These are phyloP conservation scores for Polypedilum vanderplanki DNA, from an alignment of 1,140 invertebrate species.

Conservation along the genomic window DNA sequence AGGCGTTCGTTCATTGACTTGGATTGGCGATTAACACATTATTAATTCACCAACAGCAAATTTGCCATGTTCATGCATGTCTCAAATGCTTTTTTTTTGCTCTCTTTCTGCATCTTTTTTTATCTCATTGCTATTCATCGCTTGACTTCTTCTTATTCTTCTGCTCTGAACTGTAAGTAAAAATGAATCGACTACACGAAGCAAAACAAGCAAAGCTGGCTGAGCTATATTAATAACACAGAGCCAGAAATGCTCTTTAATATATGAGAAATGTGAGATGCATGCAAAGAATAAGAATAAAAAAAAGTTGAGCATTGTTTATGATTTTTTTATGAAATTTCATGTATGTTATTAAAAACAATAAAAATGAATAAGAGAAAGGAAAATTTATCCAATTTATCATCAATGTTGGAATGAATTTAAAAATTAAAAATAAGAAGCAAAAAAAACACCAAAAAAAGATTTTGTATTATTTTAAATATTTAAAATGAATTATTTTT, in stretches of 20 bases:
- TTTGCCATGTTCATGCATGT: constrained; percentile 17
- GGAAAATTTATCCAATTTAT: constrained; percentile 7
- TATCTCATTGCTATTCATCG: background rate
- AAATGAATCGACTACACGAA: background rate
- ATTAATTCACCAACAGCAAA: constrained; percentile 13
- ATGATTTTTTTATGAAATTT: background rate
- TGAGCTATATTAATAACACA: no score
- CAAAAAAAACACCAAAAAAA: no score
- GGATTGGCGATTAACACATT: background rate
- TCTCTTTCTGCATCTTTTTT: background rate
- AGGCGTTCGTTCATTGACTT: constrained; percentile 14
- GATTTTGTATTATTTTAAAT: no score
- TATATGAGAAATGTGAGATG: background rate
- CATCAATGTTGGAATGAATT: background rate
- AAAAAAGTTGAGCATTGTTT: background rate
- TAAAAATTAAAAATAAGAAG: no score
- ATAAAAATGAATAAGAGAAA: background rate
- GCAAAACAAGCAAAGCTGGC: no score
- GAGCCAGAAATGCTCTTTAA: background rate
- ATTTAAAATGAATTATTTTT: no score
- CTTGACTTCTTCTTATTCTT: background rate
- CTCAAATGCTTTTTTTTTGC: background rate
- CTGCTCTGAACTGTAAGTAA: background rate
- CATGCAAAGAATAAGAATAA: background rate
- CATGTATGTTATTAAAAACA: constrained; percentile 14